Base-by-base conservation (phyloP, 2,113 vertebrate genomes). In the Larimichthys polyactis region DNA sequence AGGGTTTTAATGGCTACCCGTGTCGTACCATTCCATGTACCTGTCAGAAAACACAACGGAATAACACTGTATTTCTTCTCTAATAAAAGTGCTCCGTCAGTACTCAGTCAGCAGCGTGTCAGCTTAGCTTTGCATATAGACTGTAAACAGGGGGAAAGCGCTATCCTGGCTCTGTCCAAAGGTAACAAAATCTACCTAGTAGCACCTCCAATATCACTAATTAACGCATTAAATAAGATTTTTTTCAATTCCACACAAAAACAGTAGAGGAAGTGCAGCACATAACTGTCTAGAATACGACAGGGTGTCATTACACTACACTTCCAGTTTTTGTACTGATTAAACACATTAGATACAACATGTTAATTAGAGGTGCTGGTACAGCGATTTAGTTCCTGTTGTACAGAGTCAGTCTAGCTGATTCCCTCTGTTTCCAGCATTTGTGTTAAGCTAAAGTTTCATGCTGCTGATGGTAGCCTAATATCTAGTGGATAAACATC, bases 1-100 rank as follows among this genome's bases (percentile, higher is more conserved):
- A 99, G 94, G 0, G 98, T 99, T 94, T 99, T 99, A 84, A 99
- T 98, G 2, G 98, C 98, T 65, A 99, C 98, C 20, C 95, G 95
- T 11, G 98, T 99, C 12, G 97, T 98, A 63, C 97, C 98, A 0
- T 99, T 99, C 98, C 98, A 99, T 10, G 96, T 99, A 15, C 98
- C 98, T 99, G 89, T 19, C 49, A 14, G 24, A 44, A 65, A 67
- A 55, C 36, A 79, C 48, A 77, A 8, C 10, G 17, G 27, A 48
- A 60, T 19, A 15, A 67, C 3, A 32, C 44, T 1, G 2, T 7
- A 29, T 0, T 10, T 5, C 19, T 65, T 22, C 0, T 19, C 48
- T 17, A 22, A 43, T 0, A 55, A 62, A 40, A 24, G 22, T 54
- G 9, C 36, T 40, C 36, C 36, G 27, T 27, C 27, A 27, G 27